Conservation (phyloP, 2,113 vertebrate species). For the Clarias gariepinus region DNA sequence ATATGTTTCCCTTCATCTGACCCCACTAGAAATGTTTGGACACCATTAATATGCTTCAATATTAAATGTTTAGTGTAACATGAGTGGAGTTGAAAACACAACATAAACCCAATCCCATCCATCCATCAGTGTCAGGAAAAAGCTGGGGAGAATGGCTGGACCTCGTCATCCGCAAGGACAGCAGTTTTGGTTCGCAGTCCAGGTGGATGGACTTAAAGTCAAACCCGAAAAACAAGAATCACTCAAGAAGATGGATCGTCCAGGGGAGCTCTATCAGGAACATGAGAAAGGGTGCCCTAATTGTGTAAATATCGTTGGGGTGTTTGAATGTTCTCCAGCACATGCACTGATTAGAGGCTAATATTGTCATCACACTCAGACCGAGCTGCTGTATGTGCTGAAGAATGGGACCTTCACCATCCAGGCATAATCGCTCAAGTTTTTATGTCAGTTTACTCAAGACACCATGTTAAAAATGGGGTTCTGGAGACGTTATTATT, state of each 20-base stretch:
- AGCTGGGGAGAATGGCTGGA: conserved; percentile 1
- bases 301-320: conserved; percentile 44
- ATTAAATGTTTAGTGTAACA: conserved; percentile 3
- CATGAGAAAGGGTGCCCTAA: conserved; percentile 37
- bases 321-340: conserved; percentile 28
- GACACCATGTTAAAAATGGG: not conserved
- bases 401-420: not conserved
- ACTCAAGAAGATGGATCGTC: conserved; percentile 42
- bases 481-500: not conserved
- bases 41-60: not conserved
- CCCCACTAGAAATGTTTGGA: not conserved
- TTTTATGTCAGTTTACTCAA: not conserved
- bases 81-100: not conserved
- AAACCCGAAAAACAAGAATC: conserved; percentile 17
- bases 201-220: conserved; percentile 36
- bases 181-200: conserved; percentile 18
- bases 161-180: not conserved
- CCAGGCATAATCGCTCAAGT: not conserved
- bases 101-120: conserved; percentile 6
- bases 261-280: conserved; percentile 23
- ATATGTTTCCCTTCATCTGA: not conserved
- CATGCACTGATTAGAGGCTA: conserved; percentile 36
- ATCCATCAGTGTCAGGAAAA: conserved; percentile 40
- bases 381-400: conserved; percentile 10
- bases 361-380: conserved; percentile 23